Conservation (phyloP, 2,888 invertebrate genomes). For the Synanthedon formicaeformis region DNA sequence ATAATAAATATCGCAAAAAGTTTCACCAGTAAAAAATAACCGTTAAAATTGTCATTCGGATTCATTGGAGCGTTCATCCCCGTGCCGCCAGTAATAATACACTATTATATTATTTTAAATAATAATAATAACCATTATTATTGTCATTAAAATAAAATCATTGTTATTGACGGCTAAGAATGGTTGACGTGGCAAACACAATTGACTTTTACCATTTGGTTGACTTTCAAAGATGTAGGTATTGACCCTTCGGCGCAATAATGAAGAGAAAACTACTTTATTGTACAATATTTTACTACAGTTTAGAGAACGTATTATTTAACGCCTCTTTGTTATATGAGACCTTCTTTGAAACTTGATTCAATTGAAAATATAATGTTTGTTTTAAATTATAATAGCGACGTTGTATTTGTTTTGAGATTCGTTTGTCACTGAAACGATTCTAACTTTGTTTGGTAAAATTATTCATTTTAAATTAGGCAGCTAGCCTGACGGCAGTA, state of each 20-base stretch:
- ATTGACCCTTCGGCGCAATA: constrained; percentile 50
- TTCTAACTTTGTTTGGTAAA: no score
- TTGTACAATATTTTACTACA: not conserved
- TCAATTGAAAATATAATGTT: no score
- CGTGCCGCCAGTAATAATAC: constrained; percentile 50
- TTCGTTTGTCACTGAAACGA: no score
- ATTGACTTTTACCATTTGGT: constrained; percentile 65
- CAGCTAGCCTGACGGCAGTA: no score
- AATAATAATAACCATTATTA: constrained; percentile 54
- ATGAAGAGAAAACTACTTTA: constrained; percentile 36
- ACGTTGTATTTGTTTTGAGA: no score
- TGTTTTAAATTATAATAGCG: no score
- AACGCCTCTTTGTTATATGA: no score
- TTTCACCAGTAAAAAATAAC: constrained; percentile 19
- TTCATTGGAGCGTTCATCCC: constrained; percentile 61
- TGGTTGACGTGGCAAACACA: constrained; percentile 46
- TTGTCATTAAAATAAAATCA: constrained; percentile 54
- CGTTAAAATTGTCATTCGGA: constrained; percentile 56
- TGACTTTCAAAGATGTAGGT: constrained; percentile 56
- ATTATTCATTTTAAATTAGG: no score
- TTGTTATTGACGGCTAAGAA: constrained; percentile 29
- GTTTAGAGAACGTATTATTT: not conserved
- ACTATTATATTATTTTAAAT: constrained; percentile 44
- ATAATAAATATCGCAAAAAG: not conserved
- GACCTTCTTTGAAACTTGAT: no score